phyloP scores from a whole-genome alignment of 2,797 vertebrate genomes.

The Macrochelys suwanniensis region DNA sequence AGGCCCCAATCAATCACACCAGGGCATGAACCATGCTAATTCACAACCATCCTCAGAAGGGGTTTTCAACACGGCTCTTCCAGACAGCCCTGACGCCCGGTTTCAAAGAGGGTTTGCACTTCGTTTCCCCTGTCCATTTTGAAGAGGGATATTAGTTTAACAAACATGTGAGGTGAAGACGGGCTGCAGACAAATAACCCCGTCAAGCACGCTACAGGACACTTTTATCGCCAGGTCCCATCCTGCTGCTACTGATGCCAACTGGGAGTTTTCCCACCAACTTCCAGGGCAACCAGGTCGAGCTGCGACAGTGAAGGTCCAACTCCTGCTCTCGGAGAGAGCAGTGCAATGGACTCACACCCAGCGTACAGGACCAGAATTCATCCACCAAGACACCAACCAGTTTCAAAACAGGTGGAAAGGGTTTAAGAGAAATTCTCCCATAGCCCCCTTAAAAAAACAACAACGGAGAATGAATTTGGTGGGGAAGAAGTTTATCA shows the following conservation, averaged over 20 bases:
- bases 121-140: not conserved
- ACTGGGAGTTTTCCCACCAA: conserved; percentile 8
- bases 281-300: not conserved
- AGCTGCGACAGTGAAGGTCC: rapidly evolving
- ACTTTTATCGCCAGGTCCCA: not conserved
- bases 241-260: not conserved
- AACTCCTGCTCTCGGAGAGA: not conserved
- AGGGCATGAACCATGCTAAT: not conserved
- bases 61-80: not conserved
- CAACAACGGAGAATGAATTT: not conserved
- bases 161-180: not conserved
- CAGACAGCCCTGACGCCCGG: not conserved
- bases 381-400: not conserved
- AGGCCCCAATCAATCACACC: not conserved
- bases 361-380: not conserved
- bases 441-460: not conserved
- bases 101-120: not conserved
- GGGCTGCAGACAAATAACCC: not conserved
- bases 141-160: not conserved
- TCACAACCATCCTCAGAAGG: not conserved
- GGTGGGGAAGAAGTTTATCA: conserved; percentile 13
- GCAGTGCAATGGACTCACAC: not conserved
- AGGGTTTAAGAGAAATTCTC: not conserved
- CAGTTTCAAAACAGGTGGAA: not conserved
- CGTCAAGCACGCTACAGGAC: not conserved